Evolutionary conservation across 2,113 vertebrate species (phyloP).

Genomic region (Phaethon lepturus): DNA sequence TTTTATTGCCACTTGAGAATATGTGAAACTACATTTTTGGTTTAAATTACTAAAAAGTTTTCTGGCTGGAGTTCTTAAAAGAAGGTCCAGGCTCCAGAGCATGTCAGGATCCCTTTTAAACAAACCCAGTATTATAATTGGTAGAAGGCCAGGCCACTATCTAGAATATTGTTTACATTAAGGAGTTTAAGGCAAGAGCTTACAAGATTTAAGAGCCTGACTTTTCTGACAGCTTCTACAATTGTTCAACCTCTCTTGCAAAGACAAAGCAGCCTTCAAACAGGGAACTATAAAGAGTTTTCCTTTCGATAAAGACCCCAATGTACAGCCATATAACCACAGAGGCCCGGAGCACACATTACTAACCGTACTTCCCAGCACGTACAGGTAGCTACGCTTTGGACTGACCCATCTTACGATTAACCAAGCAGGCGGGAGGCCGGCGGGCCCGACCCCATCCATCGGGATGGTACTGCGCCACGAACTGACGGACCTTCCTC

Average conservation of each 20-base stretch:
- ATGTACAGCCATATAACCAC: background rate
- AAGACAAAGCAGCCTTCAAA: background rate
- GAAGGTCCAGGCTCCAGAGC: background rate
- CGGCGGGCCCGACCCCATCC: rapidly evolving
- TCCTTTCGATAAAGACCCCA: background rate
- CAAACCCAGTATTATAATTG: background rate
- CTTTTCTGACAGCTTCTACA: background rate
- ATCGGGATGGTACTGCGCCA: no score
- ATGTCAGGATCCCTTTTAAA: background rate
- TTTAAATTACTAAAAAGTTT: background rate
- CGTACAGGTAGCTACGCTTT: background rate
- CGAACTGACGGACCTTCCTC: rapidly evolving
- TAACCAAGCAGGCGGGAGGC: background rate
- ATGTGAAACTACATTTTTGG: background rate
- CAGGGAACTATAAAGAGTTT: rapidly evolving
- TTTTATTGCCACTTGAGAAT: background rate
- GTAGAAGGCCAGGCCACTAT: background rate
- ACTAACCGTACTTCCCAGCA: no score
- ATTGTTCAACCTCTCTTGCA: background rate
- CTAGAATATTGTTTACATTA: background rate
- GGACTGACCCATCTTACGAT: background rate
- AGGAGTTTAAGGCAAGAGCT: background rate
- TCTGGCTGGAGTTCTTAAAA: background rate
- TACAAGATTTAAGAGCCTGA: background rate
- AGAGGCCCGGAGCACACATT: background rate